Evolutionary conservation across 2,888 invertebrate genomes (phyloP).

Genomic region (Lissonota sp.): DNA sequence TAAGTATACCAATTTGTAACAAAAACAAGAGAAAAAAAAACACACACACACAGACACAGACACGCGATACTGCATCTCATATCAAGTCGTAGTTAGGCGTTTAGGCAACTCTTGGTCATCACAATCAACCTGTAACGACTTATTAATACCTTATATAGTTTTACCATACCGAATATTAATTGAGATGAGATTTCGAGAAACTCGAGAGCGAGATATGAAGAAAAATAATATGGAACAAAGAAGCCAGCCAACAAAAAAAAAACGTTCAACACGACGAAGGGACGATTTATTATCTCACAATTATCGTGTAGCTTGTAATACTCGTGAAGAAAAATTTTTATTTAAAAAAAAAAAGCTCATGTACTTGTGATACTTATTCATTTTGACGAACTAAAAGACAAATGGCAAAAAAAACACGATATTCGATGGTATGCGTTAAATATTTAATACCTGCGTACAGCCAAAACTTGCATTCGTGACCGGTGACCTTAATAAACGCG

Average conservation of each 20-base stretch:
- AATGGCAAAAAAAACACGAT: slow-evolving; percentile 17
- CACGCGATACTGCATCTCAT: slow-evolving; percentile 57
- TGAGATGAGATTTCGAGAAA: slow-evolving; percentile 11
- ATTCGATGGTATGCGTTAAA: slow-evolving; percentile 16
- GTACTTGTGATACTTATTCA: slow-evolving; percentile 59
- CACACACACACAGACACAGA: slow-evolving; percentile 8
- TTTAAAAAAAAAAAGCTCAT: slow-evolving; percentile 53
- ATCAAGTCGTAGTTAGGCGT: slow-evolving; percentile 63
- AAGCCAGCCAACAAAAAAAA: slow-evolving; percentile 5
- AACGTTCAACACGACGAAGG: slow-evolving; percentile 24
- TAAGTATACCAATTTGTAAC: slow-evolving; percentile 49
- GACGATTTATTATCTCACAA: neutral
- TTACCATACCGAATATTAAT: slow-evolving; percentile 55
- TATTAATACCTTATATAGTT: slow-evolving; percentile 61
- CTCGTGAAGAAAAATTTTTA: slow-evolving; percentile 56
- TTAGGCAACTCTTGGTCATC: slow-evolving; percentile 57
- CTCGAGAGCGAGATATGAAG: neutral
- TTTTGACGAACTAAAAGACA: slow-evolving; percentile 45
- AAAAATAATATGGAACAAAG: slow-evolving; percentile 17
- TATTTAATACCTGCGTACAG: slow-evolving; percentile 6
- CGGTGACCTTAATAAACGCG: slow-evolving; percentile 10
- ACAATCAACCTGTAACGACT: slow-evolving; percentile 55
- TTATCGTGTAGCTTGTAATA: slow-evolving; percentile 55
- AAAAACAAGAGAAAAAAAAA: slow-evolving; percentile 19
- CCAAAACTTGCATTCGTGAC: slow-evolving; percentile 11